Base-by-base conservation (phyloP, 2,888 invertebrate species). In the Leptopilina syphax region DNA sequence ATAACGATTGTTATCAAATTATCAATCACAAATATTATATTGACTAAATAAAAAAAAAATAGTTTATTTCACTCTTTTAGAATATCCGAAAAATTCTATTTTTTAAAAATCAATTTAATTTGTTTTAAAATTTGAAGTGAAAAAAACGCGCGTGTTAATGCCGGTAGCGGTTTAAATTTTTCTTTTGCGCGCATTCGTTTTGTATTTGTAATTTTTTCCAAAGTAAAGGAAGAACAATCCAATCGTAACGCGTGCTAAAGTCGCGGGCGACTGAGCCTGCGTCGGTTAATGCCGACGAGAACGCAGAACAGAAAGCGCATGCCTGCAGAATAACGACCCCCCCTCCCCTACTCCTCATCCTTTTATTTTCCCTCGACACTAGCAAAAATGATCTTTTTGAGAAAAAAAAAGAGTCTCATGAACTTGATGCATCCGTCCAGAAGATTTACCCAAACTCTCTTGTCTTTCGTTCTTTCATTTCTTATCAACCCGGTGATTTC, bases 231-330 rank as follows among this genome's bases (percentile, higher is more conserved):
- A 79, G 77, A 68, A 85, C 81, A 82, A 82, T 83, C 85, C 86
- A 88, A 89, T 89, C 89, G 90, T 90, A 89, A 89, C 91, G 89
- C 90, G 89, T 87, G 88, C 91, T 88, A 90, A 90, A 91, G 91
- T 92, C 91, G 91, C 91, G 91, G 90, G 85, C 91, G 90, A 91
- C 91, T 92, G 91, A 91, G 89, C 89, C 87, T 86, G 86, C 86
- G 87, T 88, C 88, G 87, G 86, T 86, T 87, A 85, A 85, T 86
- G 87, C 84, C 83, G 84, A 81, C 84, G 87, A 89, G 90, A 90
- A 89, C 85, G 89, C 88, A 85, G 87, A 87, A 88, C 88, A 83
- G 84, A 86, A 81, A 81, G 91, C 90, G 90, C 91, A 91, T 91
- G 91, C 91, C 90, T 89, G 86, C 88, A 83, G 84, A 85, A 85